Conservation (phyloP, 2,888 invertebrate genomes). For the Proisotoma minuta region DNA sequence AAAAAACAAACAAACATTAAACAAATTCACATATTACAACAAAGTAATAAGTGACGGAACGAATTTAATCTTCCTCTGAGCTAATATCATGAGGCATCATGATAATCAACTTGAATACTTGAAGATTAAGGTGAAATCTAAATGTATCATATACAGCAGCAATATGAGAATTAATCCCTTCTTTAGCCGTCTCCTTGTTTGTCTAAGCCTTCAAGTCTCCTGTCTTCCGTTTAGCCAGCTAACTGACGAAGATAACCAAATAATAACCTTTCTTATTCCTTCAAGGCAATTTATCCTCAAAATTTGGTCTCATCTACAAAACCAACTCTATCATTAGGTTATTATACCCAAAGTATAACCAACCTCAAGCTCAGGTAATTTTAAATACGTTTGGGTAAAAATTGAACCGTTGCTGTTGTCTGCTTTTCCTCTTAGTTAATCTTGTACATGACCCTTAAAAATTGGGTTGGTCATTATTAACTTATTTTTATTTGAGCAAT, state of each 20-base stretch:
- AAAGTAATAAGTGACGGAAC: too few relatives aligned
- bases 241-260: not conserved
- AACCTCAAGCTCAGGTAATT: too few relatives aligned
- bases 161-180: slow-evolving; percentile 12
- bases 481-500: not conserved
- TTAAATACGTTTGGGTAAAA: too few relatives aligned
- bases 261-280: slow-evolving; percentile 12
- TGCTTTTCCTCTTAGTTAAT: not conserved
- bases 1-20: too few relatives aligned
- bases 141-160: too few relatives aligned
- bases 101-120: too few relatives aligned
- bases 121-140: too few relatives aligned
- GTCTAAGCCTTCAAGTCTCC: slow-evolving; percentile 3
- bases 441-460: not conserved
- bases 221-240: not conserved
- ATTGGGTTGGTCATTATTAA: not conserved
- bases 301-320: not conserved
- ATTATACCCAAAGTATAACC: too few relatives aligned
- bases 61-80: slow-evolving; percentile 10
- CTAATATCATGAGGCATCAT: too few relatives aligned
- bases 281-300: slow-evolving; percentile 8
- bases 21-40: too few relatives aligned
- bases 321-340: too few relatives aligned
- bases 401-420: too few relatives aligned
- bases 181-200: slow-evolving; percentile 11